phyloP scores from a whole-genome alignment of 2,888 invertebrate species.

The Sipha maydis region DNA sequence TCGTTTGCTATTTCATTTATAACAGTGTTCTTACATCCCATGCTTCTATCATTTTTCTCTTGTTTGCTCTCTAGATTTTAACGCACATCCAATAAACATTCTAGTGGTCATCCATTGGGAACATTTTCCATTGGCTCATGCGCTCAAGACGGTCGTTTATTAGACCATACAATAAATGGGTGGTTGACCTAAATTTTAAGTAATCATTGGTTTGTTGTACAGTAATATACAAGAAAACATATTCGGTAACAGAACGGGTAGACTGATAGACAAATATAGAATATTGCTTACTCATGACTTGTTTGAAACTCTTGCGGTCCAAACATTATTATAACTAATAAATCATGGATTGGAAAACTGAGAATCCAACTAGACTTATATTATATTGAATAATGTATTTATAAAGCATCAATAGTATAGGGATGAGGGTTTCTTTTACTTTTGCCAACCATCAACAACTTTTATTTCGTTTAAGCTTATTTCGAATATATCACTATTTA shows the following conservation, averaged over 20 bases:
- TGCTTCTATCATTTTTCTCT: neutral
- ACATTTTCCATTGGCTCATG: slow-evolving; percentile 1
- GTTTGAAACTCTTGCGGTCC: neutral
- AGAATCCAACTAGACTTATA: neutral
- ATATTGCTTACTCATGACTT: neutral
- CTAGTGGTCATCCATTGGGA: neutral
- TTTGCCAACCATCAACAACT: neutral
- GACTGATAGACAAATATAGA: neutral
- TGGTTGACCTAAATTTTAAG: slow-evolving; percentile 44
- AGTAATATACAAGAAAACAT: neutral
- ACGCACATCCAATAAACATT: slow-evolving; percentile 23
- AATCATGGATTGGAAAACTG: neutral
- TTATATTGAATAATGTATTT: neutral
- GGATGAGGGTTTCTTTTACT: neutral
- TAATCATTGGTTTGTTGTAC: neutral
- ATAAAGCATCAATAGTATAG: neutral
- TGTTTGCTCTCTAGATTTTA: neutral
- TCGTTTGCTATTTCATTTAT: neutral
- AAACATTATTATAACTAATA: neutral
- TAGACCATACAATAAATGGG: slow-evolving; percentile 7
- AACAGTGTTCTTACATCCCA: neutral
- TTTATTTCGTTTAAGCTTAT: neutral
- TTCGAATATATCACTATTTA: neutral
- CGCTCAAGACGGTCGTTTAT: slow-evolving; percentile 9
- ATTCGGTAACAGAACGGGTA: neutral